Evolutionary conservation across 2,797 vertebrate genomes (phyloP).

Genomic region (Harpagifer antarcticus): DNA sequence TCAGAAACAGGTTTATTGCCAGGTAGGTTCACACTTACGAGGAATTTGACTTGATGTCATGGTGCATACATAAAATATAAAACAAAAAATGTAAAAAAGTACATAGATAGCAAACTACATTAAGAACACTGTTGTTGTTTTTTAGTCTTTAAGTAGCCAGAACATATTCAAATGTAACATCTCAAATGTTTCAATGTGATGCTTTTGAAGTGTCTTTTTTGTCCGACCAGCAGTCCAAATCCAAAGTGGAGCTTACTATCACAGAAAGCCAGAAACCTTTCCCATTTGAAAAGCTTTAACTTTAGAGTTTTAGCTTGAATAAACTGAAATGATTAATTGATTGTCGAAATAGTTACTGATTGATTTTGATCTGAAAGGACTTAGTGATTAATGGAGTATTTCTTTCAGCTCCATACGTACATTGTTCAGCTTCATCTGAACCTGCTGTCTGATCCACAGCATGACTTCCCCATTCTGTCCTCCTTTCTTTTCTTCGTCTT

Average conservation of each 20-base stretch:
- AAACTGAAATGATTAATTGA: background rate
- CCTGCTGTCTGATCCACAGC: slow-evolving; percentile 1
- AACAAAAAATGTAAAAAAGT: no score
- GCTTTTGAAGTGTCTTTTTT: background rate
- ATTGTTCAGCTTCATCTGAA: background rate
- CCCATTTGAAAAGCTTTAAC: background rate
- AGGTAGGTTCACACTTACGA: no score
- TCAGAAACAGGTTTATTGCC: no score
- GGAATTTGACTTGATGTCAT: no score
- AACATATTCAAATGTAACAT: background rate
- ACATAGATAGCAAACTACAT: no score
- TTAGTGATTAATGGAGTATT: background rate
- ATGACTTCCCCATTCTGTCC: background rate
- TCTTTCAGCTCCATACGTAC: background rate
- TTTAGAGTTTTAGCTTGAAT: background rate
- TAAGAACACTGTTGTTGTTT: no score
- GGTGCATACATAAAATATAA: no score
- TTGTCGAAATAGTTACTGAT: background rate
- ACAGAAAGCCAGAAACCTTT: background rate
- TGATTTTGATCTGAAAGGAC: background rate
- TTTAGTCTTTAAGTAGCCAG: background rate
- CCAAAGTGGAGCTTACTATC: background rate
- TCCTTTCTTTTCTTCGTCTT: slow-evolving; percentile 15
- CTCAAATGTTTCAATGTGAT: no score
- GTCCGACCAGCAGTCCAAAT: background rate